A percentile compares a stretch with the other conserved stretches of the same genome.
Evolutionary conservation across 2,888 invertebrate genomes (phyloP).

Genomic region (Syritta pipiens): DNA sequence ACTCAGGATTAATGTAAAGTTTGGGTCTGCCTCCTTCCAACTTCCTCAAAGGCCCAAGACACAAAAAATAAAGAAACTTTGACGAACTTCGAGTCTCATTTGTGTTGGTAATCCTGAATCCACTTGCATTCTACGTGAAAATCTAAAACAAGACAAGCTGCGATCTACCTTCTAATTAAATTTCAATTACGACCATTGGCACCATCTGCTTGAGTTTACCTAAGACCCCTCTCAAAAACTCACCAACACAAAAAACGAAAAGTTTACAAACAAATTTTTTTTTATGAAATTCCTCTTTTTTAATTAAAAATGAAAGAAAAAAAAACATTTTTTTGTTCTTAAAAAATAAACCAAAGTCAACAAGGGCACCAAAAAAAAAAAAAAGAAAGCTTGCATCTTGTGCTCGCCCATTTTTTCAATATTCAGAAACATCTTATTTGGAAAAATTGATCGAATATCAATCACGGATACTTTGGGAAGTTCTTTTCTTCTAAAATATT

Average conservation of each 20-base stretch:
- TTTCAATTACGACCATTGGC: not conserved
- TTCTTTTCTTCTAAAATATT: constrained; percentile 1
- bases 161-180: not conserved
- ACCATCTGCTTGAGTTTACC: too few relatives aligned
- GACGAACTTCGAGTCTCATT: too few relatives aligned
- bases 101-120: too few relatives aligned
- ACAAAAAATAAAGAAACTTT: too few relatives aligned
- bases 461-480: constrained; percentile 21
- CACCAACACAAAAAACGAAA: too few relatives aligned
- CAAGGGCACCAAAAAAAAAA: constrained; percentile 6
- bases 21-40: too few relatives aligned
- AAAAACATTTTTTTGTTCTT: not conserved
- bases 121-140: too few relatives aligned
- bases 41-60: too few relatives aligned
- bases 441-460: constrained; percentile 36
- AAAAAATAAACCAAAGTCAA: constrained; percentile 30
- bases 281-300: not conserved
- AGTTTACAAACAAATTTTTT: too few relatives aligned
- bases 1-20: too few relatives aligned
- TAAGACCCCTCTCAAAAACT: too few relatives aligned
- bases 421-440: constrained; percentile 23
- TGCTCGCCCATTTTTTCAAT: not conserved
- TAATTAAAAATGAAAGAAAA: constrained; percentile 2
- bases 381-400: not conserved
- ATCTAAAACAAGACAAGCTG: not conserved